Evolutionary conservation across 1,140 invertebrate species (phyloP), one percentile per base, ranked within the genome.

Genomic region (Drosophila burlai): DNA sequence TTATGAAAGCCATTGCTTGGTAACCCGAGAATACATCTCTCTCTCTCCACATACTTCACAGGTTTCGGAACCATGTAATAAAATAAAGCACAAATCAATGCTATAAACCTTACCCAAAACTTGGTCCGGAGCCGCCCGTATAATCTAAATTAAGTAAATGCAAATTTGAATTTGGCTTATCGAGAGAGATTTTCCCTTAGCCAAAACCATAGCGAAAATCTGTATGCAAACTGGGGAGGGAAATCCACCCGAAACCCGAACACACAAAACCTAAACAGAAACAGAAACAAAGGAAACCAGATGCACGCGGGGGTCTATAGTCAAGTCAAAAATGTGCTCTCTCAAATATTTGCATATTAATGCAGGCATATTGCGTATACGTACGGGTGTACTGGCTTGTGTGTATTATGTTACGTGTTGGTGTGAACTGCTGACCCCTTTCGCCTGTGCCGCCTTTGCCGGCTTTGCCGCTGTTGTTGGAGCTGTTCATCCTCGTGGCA

Each of bases 321-420:
- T 45, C 63, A 52, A 81, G 82, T 55, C 81, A 65, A 79, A 85
- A 85, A 76, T 86, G 65, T 83, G 58, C 26, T 18, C 49, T 67
- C 50, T 36, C 65, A 89, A 83, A 86, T 86, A 87, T 87, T 87
- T 83, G 77, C 83, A 89, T 89, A 89, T 87, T 83, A 87, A 75
- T 87, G 84, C 84, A 86, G 73, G 60, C 58, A 52, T 67, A 73
- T 73, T 73, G 62, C 69, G 54, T 57, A 18, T 66, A 64, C 77
- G 59, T 64, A 31, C 42, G 15, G 58, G 40, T 65, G 60, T 54
- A 52, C 52, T 64, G 59, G 40, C n/a, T 43, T 54, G 67, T 64
- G 65, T 71, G 64, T 64, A 62, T 77, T 49, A 52, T 71, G 72
- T 80, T 55, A 55, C 52, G 13, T 55, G 49, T 52, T 68, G 68